Evolutionary conservation across 1,140 invertebrate genomes (phyloP).

Genomic region (Elymnias hypermnestra): DNA sequence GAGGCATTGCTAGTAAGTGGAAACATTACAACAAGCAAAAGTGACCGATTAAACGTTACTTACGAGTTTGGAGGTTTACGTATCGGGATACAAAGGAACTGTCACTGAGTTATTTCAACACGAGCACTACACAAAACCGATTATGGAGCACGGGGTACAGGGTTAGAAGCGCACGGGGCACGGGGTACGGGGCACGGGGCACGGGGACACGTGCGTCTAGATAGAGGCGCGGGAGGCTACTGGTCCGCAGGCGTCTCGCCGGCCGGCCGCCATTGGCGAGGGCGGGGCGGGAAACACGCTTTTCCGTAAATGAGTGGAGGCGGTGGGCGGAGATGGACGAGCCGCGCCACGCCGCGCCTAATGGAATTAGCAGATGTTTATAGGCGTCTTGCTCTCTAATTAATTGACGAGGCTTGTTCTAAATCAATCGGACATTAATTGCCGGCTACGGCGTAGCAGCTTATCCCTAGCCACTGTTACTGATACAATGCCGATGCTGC

Average conservation of each 20-base stretch:
- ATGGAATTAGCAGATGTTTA: conserved; percentile 25
- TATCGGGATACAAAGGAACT: background rate
- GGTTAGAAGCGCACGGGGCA: no score
- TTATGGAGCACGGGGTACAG: background rate
- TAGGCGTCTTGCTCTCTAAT: conserved; percentile 27
- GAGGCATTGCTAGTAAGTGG: no score
- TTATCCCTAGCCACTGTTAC: background rate
- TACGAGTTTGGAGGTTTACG: no score
- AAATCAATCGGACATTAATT: conserved; percentile 33
- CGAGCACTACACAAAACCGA: conserved; percentile 4
- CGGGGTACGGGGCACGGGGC: background rate
- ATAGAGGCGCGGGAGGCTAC: conserved; percentile 13
- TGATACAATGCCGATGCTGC: background rate
- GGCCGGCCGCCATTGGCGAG: conserved; percentile 24
- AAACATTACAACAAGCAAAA: no score
- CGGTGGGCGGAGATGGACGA: conserved; percentile 18
- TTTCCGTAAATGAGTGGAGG: conserved; percentile 25
- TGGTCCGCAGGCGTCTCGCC: conserved; percentile 20
- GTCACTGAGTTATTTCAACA: conserved; percentile 4
- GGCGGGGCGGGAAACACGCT: conserved; percentile 18
- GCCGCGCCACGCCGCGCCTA: background rate
- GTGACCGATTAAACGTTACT: no score
- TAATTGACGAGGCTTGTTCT: conserved; percentile 25
- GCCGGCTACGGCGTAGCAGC: conserved; percentile 27
- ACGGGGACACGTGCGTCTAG: conserved; percentile 8